Evolutionary conservation across 2,888 invertebrate species (phyloP), one percentile per base, ranked within the genome.

Genomic region (Epistrophe eligans): DNA sequence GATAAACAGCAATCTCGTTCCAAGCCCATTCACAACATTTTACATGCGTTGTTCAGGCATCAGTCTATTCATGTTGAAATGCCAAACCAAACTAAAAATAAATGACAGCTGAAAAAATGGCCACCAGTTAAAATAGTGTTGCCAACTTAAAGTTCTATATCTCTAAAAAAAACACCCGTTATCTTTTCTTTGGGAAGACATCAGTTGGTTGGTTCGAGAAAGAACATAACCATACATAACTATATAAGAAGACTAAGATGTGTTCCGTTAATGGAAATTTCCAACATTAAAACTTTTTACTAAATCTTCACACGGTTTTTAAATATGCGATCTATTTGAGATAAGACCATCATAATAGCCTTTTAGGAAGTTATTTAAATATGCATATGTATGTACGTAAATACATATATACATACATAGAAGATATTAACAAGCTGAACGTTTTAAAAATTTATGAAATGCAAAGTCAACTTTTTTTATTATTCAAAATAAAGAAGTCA

Each of bases 391-490:
- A 28, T 2, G 28, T 5, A 28, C 28, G 28, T 4, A n/a, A n/a
- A n/a, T n/a, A n/a, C n/a, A n/a, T n/a, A n/a, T n/a, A n/a, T 24
- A 24, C 24, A 1, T 24, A 24, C 24, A 24, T 24, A 24, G 24
- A 24, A 24, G 24, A 3, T 24, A 24, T 24, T 24, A 24, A 24
- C 24, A 24, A 24, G 24, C 24, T 24, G 8, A 4, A 13, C 1
- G 8, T 70, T 77, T 77, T 73, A 70, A 77, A 81, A 70, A 85
- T 77, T 43, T 77, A 85, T 81, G 76, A 81, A 62, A 77, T 62
- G 66, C 38, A 57, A 73, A 79, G 74, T 71, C 6, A 71, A 52
- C n/a, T n/a, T 13, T 19, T 45, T 62, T 43, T 9, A 24, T 24
- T 15, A 28, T 9, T 2, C 5, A 10, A 38, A 62, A 62, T 43